A percentile compares a stretch with the other conserved stretches of the same genome.
Evolutionary conservation across 2,113 vertebrate species (phyloP).

Genomic region (Scomber japonicus): DNA sequence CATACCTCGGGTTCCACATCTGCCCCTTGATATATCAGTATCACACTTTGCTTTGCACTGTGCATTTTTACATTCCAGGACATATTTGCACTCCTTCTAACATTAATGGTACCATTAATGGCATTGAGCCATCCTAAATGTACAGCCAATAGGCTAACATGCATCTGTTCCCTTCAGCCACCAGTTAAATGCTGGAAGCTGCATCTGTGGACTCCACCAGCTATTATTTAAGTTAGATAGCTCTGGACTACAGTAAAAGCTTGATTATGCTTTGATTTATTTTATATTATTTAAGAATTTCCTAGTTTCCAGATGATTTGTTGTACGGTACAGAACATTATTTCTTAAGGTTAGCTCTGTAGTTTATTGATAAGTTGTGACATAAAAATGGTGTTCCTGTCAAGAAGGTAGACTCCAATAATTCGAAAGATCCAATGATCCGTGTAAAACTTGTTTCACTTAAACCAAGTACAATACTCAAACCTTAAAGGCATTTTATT

Average conservation of each 20-base stretch:
- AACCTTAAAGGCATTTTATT: too few relatives aligned
- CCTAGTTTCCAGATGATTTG: background rate
- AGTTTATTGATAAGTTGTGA: too few relatives aligned
- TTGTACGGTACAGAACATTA: background rate
- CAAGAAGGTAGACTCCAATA: too few relatives aligned
- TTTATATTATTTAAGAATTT: background rate
- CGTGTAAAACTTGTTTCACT: too few relatives aligned
- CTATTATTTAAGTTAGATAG: background rate
- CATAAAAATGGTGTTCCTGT: too few relatives aligned
- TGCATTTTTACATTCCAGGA: slow-evolving; percentile 35
- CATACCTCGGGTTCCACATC: slow-evolving; percentile 1
- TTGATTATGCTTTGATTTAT: background rate
- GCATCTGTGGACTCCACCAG: background rate
- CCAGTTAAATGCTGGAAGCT: background rate
- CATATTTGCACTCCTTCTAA: slow-evolving; percentile 25
- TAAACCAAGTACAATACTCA: too few relatives aligned
- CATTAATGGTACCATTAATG: background rate
- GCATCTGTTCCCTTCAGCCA: slow-evolving; percentile 39
- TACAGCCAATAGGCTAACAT: background rate
- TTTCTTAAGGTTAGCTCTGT: background rate
- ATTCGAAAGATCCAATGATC: too few relatives aligned
- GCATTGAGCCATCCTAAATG: background rate
- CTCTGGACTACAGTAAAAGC: background rate
- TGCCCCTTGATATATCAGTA: slow-evolving; percentile 30
- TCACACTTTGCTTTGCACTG: slow-evolving; percentile 11